phyloP scores from a whole-genome alignment of 2,113 vertebrate species.

The Pangasianodon gigas region DNA sequence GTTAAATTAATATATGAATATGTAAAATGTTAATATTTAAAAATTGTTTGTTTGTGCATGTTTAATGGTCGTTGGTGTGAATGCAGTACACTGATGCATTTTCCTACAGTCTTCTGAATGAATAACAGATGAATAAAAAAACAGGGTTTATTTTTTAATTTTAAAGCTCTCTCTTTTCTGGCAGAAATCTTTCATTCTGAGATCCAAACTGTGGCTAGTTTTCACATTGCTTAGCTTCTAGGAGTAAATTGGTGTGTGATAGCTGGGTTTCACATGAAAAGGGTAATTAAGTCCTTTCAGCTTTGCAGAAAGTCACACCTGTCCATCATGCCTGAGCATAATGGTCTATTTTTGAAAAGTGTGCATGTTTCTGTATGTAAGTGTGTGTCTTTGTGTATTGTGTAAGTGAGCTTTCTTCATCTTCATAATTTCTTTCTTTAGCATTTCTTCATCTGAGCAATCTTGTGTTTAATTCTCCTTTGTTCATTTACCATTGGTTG shows the following conservation, averaged over 20 bases:
- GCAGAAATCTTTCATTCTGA: not conserved
- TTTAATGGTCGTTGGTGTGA: not conserved
- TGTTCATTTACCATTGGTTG: not conserved
- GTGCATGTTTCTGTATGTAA: not conserved
- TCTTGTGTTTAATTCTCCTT: not conserved
- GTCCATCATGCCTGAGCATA: not conserved
- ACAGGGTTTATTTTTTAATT: not conserved
- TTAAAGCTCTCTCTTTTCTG: not conserved
- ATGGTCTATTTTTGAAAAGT: not conserved
- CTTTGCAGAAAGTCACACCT: constrained; percentile 19
- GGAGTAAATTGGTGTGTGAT: constrained; percentile 1
- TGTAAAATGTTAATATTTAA: too few relatives aligned
- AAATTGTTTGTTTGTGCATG: not conserved
- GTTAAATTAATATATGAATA: too few relatives aligned
- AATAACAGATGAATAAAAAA: not conserved
- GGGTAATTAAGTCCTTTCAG: constrained; percentile 17
- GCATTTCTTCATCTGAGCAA: not conserved
- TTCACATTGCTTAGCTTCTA: not conserved
- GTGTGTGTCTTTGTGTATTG: not conserved
- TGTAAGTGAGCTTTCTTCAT: not conserved
- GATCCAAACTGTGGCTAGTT: not conserved
- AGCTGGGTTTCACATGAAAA: constrained; percentile 10
- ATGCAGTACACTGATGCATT: too few relatives aligned
- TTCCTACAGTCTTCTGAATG: not conserved
- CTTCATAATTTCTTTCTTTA: not conserved